A percentile compares a stretch with the other conserved stretches of the same genome.
Conservation (phyloP, 2,797 vertebrate genomes). For the Protonibea diacanthus region DNA sequence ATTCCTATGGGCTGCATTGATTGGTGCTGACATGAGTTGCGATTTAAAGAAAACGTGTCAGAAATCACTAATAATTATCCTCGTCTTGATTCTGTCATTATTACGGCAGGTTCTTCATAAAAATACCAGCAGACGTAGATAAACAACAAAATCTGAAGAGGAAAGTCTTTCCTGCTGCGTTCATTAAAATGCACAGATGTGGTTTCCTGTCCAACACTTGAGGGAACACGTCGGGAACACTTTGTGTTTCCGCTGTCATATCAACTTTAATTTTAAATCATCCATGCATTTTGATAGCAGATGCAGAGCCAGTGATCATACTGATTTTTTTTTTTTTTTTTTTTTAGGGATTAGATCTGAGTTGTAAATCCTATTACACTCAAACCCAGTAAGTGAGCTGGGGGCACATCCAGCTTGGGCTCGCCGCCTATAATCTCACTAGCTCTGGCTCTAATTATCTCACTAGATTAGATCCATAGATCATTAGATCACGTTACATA, state of each 20-base stretch:
- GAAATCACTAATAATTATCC: not conserved
- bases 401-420: conserved; percentile 60
- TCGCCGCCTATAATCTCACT: conserved; percentile 64
- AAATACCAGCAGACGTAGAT: not conserved
- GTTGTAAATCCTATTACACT: conserved; percentile 72
- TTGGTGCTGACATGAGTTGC: conserved; percentile 28
- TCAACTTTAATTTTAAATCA: conserved; percentile 43
- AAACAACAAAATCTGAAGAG: not conserved
- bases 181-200: conserved; percentile 55
- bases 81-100: not conserved
- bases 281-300: conserved; percentile 43
- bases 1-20: conserved; percentile 41
- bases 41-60: conserved; percentile 4
- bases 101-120: not conserved
- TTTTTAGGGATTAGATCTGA: conserved; percentile 62
- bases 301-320: conserved; percentile 50
- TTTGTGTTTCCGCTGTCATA: conserved; percentile 35
- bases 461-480: conserved; percentile 71
- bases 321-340: conserved; percentile 41
- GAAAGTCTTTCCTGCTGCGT: not conserved
- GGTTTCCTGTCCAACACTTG: conserved; percentile 24
- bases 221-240: conserved; percentile 35
- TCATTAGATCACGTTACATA: conserved; percentile 67
- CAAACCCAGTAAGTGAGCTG: conserved; percentile 53
- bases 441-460: conserved; percentile 75